Evolutionary conservation across 2,797 vertebrate species (phyloP).

Genomic region (Echeneis naucrates): DNA sequence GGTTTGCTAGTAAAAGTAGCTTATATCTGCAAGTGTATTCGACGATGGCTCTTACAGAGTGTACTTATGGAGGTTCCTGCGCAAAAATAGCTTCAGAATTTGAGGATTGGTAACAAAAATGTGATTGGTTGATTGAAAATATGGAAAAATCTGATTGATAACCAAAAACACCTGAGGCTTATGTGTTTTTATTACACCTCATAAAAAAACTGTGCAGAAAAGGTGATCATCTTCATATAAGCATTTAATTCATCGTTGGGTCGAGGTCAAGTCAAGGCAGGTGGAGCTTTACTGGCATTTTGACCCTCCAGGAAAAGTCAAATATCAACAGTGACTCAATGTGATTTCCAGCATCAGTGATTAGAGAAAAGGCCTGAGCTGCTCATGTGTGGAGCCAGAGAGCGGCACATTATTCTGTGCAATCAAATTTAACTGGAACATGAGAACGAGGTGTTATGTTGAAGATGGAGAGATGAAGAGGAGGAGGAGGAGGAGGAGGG

Average conservation of each 20-base stretch:
- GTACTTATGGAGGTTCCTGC: too few species aligned
- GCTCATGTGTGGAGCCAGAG: neutral
- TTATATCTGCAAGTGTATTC: too few species aligned
- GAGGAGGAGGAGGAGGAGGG: neutral
- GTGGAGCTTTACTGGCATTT: neutral
- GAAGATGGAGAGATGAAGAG: constrained; percentile 11
- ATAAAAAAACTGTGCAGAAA: neutral
- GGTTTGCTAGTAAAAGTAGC: too few species aligned
- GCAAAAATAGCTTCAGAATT: too few species aligned
- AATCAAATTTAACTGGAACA: constrained; percentile 44
- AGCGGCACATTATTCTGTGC: constrained; percentile 20
- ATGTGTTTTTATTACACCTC: neutral
- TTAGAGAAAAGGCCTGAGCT: constrained; percentile 1
- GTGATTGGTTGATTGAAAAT: too few species aligned
- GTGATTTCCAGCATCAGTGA: neutral
- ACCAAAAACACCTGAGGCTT: too few species aligned
- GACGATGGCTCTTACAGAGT: too few species aligned
- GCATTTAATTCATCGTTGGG: neutral
- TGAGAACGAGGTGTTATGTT: constrained; percentile 23
- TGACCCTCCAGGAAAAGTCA: neutral
- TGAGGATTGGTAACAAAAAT: neutral
- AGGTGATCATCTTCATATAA: neutral
- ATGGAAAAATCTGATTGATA: too few species aligned
- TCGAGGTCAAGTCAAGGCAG: neutral
- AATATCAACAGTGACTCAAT: neutral